Base-by-base conservation (phyloP, 1,140 invertebrate species). In the Teleogryllus occipitalis region DNA sequence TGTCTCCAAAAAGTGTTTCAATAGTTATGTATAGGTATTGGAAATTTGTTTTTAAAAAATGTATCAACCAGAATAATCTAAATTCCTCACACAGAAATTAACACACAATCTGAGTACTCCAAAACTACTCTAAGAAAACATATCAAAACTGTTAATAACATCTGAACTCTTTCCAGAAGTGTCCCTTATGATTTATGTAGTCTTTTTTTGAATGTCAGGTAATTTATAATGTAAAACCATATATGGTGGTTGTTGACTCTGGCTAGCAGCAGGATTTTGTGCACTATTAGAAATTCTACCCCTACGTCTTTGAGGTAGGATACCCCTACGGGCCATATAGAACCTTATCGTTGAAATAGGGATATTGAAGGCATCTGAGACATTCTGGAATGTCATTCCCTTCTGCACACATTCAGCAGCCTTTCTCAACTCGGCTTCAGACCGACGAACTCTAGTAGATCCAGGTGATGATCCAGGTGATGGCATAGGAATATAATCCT, bases 301-400 rank as follows among this genome's bases (percentile, higher is more conserved):
- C 22, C 93, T 88, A 83, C 93, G 92, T 81, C 93, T 89, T 82
- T 90, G 89, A 39, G 93, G 93, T 77, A 95, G 84, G 80, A 94
- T 94, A 8, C 93, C 93, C 85, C 94, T 94, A 79, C 93, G 87
- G 46, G 93, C 93, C 93, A 94, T 94, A 85, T 94, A 94, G 85
- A 95, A 94, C 85, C 90, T 90, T 85, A 94, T 94, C 78, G 93
- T 94, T n/a, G 92, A 94, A 81, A 94, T 94, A 76, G 93, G 93
- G 85, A 94, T 95, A 83, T 93, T 93, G 84, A 93, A 95, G 87
- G 93, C 93, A 83, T 94, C 92, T 65, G 92, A 94, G 65, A 93
- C 93, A 10, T 92, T 93, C 86, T 94, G 93, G 88, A 94, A 94
- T 82, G 93, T 94, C 87, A 92, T 92, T 15, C 93, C 93, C 27